Evolutionary conservation across 2,113 vertebrate genomes (phyloP), one percentile per base, ranked within the genome.

Genomic region (Sinocyclocheilus rhinocerous): DNA sequence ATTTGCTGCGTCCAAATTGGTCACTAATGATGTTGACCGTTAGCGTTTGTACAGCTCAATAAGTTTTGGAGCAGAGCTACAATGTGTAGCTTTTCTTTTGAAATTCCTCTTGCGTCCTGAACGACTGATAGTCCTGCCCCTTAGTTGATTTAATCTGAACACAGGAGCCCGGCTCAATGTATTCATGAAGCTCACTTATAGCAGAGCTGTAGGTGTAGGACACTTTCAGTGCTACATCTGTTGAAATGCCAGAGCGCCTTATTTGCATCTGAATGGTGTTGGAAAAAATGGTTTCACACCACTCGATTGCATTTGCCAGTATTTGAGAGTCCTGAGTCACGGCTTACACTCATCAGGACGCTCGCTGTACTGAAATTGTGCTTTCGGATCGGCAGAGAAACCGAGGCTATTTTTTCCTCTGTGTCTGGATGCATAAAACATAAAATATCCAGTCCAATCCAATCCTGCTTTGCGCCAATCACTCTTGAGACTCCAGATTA

Each of bases 181-280:
- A 67, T 63, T 65, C 57, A 81, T 29, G 18, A 79, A 81, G 20
- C 33, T 11, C 45, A 82, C 79, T n/a, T 26, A 29, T 50, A 29
- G n/a, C 61, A 70, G 9, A 82, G 33, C 36, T 65, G 63, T 52
- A 82, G 24, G 42, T 82, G 80, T 39, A 61, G 77, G 39, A 50
- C 22, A 48, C 57, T n/a, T 65, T 18, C n/a, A 26, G 11, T 4
- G 59, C 1, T 63, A 18, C 33, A 20, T 48, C 57, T 81, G 55
- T 11, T 8, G 57, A 61, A 65, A 61, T 81, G 78, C 59, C 59
- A 26, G 33, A 6, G 59, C 1, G 15, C 6, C 36, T 65, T 26
- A 36, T 83, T 83, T 83, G 65, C 63, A 83, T 83, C 16, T 33
- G 18, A 83, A 83, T 52, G 18, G 16, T 55, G 45, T 52, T 50